Percentiles rank a stretch among this genome's conserved stretches.
Evolutionary conservation across 2,888 invertebrate species (phyloP).

Genomic region (Tetranychus truncatus): DNA sequence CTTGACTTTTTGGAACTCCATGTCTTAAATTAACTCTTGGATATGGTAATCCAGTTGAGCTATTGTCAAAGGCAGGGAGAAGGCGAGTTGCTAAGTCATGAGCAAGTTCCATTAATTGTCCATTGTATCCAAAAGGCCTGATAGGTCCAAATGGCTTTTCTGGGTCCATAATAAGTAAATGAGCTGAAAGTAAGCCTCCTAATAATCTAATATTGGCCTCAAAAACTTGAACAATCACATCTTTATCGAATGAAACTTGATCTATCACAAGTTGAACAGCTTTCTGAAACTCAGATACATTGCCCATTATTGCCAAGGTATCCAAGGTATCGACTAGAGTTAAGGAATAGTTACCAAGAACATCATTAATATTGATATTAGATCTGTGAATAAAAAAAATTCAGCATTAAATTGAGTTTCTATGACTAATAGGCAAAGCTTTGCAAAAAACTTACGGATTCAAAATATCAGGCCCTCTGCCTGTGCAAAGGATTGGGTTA

Average conservation of each 20-base stretch:
- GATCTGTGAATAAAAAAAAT: conserved; percentile 32
- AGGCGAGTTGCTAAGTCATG: conserved; percentile 42
- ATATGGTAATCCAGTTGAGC: conserved; percentile 41
- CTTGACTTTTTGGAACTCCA: conserved; percentile 34
- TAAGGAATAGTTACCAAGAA: conserved; percentile 44
- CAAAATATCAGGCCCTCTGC: conserved; percentile 43
- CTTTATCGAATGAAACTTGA: conserved; percentile 42
- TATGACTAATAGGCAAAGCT: not conserved
- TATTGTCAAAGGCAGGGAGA: conserved; percentile 43
- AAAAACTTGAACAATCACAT: conserved; percentile 45
- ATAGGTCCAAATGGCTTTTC: conserved; percentile 40
- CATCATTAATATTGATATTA: conserved; percentile 48
- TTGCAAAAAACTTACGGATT: conserved; percentile 38
- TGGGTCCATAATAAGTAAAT: conserved; percentile 41
- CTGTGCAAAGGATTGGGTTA: conserved; percentile 44
- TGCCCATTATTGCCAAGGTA: conserved; percentile 43
- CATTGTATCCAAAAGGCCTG: conserved; percentile 37
- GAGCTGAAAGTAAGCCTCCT: conserved; percentile 44
- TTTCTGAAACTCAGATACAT: conserved; percentile 40
- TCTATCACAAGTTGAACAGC: conserved; percentile 41
- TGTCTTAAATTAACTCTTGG: conserved; percentile 40
- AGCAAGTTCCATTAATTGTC: conserved; percentile 42
- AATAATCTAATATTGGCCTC: conserved; percentile 45
- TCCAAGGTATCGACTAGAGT: conserved; percentile 44
- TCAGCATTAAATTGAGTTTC: not conserved